Evolutionary conservation across 1,140 invertebrate species (phyloP).

Genomic region (Heliconius hermathena): DNA sequence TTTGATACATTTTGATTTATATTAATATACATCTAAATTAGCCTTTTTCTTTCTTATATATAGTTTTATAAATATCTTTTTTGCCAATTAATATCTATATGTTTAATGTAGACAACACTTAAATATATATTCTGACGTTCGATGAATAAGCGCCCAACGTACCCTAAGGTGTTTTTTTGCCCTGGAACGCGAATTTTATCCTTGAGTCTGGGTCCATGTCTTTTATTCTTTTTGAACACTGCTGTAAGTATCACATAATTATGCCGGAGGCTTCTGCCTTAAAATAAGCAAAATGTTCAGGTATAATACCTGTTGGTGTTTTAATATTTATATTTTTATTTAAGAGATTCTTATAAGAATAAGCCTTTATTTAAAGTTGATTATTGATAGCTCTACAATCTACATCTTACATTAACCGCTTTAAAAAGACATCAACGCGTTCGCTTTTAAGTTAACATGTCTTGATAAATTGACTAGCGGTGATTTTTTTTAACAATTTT

Average conservation of each 20-base stretch:
- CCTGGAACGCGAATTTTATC: conserved; percentile 26
- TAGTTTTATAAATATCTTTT: not conserved
- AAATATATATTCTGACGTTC: not conserved
- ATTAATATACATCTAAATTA: not conserved
- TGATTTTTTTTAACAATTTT: not conserved
- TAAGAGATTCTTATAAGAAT: too few relatives aligned
- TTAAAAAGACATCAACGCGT: conserved; percentile 8
- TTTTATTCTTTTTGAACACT: conserved; percentile 12
- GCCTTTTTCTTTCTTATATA: not conserved
- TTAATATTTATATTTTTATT: too few relatives aligned
- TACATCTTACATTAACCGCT: not conserved
- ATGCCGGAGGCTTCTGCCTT: conserved; percentile 14
- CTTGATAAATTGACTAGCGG: not conserved
- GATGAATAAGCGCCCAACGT: conserved; percentile 12
- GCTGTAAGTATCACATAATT: conserved; percentile 31
- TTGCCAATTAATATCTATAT: not conserved
- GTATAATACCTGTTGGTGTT: not conserved
- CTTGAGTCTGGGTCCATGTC: conserved; percentile 25
- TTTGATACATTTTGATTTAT: not conserved
- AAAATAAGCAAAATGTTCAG: not conserved
- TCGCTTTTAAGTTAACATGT: not conserved
- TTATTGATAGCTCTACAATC: not conserved
- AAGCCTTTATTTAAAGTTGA: too few relatives aligned
- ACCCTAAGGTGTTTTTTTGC: conserved; percentile 17
- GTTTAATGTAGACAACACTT: not conserved